These are phyloP conservation scores for Neosalanx taihuensis DNA, from an alignment of 2,797 vertebrate genomes.

Conservation along the genomic window DNA sequence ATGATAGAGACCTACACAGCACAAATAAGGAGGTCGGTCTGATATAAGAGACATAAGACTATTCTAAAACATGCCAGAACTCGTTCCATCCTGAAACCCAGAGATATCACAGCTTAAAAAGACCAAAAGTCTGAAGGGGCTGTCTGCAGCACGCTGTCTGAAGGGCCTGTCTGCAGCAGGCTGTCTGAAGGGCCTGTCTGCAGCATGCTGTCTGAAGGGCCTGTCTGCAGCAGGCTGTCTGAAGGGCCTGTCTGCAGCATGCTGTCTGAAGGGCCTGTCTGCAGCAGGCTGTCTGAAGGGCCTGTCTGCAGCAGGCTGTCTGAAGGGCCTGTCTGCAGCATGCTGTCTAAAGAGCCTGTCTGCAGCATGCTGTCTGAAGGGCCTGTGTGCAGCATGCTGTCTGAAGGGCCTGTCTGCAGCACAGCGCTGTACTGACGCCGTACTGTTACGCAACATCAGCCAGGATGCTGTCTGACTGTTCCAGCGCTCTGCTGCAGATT, in stretches of 20 bases:
- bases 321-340: not conserved
- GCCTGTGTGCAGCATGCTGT: not conserved
- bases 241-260: not conserved
- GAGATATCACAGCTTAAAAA: conserved; percentile 8
- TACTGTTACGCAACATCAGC: conserved; percentile 7
- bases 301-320: not conserved
- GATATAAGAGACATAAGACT: not conserved
- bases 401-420: not conserved
- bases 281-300: not conserved
- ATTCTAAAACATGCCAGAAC: conserved; percentile 7
- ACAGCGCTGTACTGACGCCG: conserved; percentile 1
- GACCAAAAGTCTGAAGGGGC: not conserved
- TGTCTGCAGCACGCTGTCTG: not conserved
- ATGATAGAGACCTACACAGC: not conserved
- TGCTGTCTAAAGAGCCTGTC: not conserved
- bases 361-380: not conserved
- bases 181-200: not conserved
- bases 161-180: not conserved
- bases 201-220: not conserved
- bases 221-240: not conserved
- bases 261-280: not conserved
- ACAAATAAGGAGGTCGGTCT: conserved; percentile 1
- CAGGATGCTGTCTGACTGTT: conserved; percentile 1
- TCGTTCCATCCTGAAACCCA: not conserved
- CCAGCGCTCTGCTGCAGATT: conserved; percentile 1